Percentiles rank a stretch among this genome's conserved stretches.
phyloP scores from a whole-genome alignment of 2,113 vertebrate genomes.

The Phaethon lepturus region DNA sequence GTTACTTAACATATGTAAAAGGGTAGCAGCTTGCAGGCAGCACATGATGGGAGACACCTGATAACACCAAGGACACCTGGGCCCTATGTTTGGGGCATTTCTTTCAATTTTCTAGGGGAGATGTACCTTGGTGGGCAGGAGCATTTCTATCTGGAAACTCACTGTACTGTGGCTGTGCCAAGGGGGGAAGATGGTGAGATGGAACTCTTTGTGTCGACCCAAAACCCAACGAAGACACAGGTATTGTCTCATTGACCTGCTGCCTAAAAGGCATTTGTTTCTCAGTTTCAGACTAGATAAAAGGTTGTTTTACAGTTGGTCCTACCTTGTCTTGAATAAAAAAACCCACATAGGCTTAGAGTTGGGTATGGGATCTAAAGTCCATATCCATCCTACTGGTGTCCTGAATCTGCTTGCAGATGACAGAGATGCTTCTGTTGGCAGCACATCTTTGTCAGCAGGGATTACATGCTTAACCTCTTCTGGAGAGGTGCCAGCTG shows the following conservation, averaged over 20 bases:
- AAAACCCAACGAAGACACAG: slow-evolving; percentile 84
- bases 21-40: not conserved
- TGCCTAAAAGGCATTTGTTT: not conserved
- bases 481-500: not conserved
- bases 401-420: not conserved
- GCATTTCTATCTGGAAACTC: slow-evolving; percentile 96
- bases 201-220: slow-evolving; percentile 92
- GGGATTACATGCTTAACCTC: not conserved
- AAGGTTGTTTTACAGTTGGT: not conserved
- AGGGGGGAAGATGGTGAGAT: slow-evolving; percentile 91
- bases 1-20: not conserved
- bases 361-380: not conserved
- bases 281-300: not conserved
- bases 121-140: slow-evolving; percentile 93
- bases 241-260: slow-evolving; percentile 41
- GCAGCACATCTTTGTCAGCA: not conserved
- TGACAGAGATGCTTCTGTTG: not conserved
- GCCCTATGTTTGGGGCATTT: not conserved
- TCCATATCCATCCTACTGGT: not conserved
- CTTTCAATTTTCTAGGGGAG: slow-evolving; percentile 78
- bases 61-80: not conserved
- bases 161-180: slow-evolving; percentile 90
- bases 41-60: not conserved
- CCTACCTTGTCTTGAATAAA: not conserved
- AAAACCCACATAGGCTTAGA: not conserved